Evolutionary conservation across 1,140 invertebrate species (phyloP), one percentile per base, ranked within the genome.

Genomic region (Halotydeus destructor): DNA sequence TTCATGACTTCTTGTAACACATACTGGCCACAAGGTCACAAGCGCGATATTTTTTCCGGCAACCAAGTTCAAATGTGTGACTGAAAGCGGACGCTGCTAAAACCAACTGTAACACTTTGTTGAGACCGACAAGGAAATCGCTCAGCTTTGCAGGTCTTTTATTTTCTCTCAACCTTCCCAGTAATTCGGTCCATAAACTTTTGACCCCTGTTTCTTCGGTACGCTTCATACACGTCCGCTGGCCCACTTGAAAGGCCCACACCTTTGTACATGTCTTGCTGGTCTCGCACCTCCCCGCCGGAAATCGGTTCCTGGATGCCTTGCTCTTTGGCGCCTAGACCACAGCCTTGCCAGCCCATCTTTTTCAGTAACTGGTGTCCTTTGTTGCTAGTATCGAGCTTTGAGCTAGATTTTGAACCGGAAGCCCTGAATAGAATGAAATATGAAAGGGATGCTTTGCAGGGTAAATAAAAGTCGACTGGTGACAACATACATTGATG

Each of bases 201-300:
- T 54, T 86, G 81, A 36, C 84, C 84, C 64, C 91, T 93, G 57
- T 78, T 89, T 62, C 94, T 94, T 43, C 89, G 70, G 63, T 93
- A 96, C 57, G 83, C 85, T 62, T 96, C 89, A 57, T 89, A 97
- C 0, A 88, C 88, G 67, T 91, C 85, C 55, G 81, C 82, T 44
- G 86, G 62, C 57, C 76, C 83, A 43, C 82, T 72, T 34, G 55
- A 51, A n/a, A 64, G 50, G 30, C 86, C 88, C 22, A 54, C 39
- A 9, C 52, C 83, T 69, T 84, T 89, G 57, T 85, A 93, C 63
- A 81, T 76, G 59, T 93, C 85, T 44, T 72, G 72, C 47, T 72
- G 68, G 56, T 93, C 86, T n/a, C 86, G 64, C 27, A 89, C 78
- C 54, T 91, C 78, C 26, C 81, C 86, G 0, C 79, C 82, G 27